Base-by-base conservation (phyloP, 2,888 invertebrate genomes). In the Dryocosmus kuriphilus region DNA sequence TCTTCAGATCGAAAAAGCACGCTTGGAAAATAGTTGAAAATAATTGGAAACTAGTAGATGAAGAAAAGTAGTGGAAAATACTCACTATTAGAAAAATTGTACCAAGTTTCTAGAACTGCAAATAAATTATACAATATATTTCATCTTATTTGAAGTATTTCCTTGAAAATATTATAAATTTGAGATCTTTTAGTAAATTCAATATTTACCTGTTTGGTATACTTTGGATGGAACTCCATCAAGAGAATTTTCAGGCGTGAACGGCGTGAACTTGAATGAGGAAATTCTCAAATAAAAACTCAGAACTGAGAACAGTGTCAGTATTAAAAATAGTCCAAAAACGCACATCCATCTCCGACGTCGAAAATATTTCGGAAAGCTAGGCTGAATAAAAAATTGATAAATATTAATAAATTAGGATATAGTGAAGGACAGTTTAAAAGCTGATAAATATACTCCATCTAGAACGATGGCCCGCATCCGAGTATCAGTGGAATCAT, bases 171-270 rank as follows among this genome's bases (percentile, higher is more conserved):
- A 46, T 46, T 46, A 7, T 8, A 46, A 5, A 46, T 32, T 1
- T 32, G 16, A 46, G 41, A 46, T 46, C n/a, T n/a, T 51, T 51
- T 3, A 11, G 11, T 27, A 11, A 30, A 71, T n/a, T 51, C 1
- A 19, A 71, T 67, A 71, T 27, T 46, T 51, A 71, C 71, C 30
- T 6, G n/a, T 30, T 51, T 71, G 46, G 27, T 51, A 19, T 27
- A 6, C 19, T 71, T 51, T 22, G 1, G n/a, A 24, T 46, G 19
- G 30, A 46, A 27, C 30, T 4, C 19, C 67, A 24, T 46, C 16
- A 9, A 16, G 27, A 8, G 41, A 41, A 41, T 46, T 24, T 41
- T 19, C 16, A 41, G n/a, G 14, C 5, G n/a, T 46, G 4, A n/a
- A n/a, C n/a, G 71, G 4, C 2, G 9, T 3, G 2, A 51, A 71